phyloP scores from a whole-genome alignment of 2,888 invertebrate genomes.

The Aporophyla lueneburgensis region DNA sequence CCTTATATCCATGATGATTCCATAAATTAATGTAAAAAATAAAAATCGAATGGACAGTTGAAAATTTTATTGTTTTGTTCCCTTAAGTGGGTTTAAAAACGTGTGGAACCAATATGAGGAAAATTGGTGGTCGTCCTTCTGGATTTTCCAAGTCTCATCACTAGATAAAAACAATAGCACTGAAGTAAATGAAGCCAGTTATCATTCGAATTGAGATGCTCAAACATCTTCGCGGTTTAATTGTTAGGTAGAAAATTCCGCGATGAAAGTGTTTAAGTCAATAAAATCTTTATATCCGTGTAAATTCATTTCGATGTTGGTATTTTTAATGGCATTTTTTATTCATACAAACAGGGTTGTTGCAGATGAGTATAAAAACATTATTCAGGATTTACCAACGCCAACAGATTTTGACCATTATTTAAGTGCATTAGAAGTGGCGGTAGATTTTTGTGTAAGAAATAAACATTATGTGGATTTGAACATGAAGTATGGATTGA shows the following conservation, averaged over 20 bases:
- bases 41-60: no score
- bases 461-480: constrained; percentile 73
- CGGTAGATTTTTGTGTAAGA: constrained; percentile 68
- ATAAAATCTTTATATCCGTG: background rate
- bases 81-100: no score
- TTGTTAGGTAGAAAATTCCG: background rate
- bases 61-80: no score
- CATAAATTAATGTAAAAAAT: no score
- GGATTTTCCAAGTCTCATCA: constrained; percentile 26
- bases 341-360: constrained; percentile 8
- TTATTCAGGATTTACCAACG: constrained; percentile 65
- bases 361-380: constrained; percentile 3
- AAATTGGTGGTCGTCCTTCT: no score
- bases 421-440: constrained; percentile 68
- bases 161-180: constrained; percentile 65
- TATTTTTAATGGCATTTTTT: constrained; percentile 1
- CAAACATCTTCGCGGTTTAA: constrained; percentile 51
- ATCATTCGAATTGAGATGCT: constrained; percentile 62
- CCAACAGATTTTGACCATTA: constrained; percentile 71
- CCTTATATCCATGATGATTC: no score
- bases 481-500: constrained; percentile 77
- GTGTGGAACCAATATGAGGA: no score
- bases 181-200: constrained; percentile 67
- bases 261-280: constrained; percentile 22
- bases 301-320: constrained; percentile 1